Evolutionary conservation across 1,140 invertebrate species (phyloP).

Genomic region (Pseudachorutes palmiensis): DNA sequence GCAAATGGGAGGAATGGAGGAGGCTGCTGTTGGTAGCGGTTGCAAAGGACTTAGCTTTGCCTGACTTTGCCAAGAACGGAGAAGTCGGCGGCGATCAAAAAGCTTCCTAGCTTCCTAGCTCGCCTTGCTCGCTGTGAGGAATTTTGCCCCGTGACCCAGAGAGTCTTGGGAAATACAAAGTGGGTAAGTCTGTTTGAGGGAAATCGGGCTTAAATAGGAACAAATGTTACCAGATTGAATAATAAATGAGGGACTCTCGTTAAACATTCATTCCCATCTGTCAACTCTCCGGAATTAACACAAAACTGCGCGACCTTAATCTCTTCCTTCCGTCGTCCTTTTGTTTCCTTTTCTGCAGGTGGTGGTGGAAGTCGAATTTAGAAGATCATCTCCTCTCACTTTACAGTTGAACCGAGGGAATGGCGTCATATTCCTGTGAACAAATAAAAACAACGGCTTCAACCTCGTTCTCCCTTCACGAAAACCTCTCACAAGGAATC

Average conservation of each 20-base stretch:
- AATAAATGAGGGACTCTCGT: not conserved
- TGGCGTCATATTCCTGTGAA: conserved; percentile 1
- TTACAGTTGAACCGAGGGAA: not conserved
- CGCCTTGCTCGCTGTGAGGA: not conserved
- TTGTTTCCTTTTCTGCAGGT: not conserved
- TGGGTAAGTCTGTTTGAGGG: too few species aligned
- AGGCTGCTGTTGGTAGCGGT: too few species aligned
- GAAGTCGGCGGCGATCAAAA: too few species aligned
- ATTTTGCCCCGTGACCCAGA: not conserved
- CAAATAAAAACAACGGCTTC: not conserved
- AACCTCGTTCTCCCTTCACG: not conserved
- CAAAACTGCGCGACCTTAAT: not conserved
- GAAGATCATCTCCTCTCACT: conserved; percentile 1
- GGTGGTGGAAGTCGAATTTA: not conserved
- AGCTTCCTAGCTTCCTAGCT: too few species aligned
- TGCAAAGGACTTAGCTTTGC: too few species aligned
- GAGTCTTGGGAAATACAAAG: not conserved
- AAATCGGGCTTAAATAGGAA: conserved; percentile 3
- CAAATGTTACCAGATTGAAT: conserved; percentile 11
- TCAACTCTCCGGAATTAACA: not conserved
- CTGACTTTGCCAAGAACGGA: too few species aligned
- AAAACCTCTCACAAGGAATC: not conserved
- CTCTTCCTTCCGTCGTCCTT: not conserved
- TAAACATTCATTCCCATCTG: conserved; percentile 9
- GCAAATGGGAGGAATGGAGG: not conserved